Conservation (phyloP, 2,888 invertebrate genomes). For the Sipha maydis region DNA sequence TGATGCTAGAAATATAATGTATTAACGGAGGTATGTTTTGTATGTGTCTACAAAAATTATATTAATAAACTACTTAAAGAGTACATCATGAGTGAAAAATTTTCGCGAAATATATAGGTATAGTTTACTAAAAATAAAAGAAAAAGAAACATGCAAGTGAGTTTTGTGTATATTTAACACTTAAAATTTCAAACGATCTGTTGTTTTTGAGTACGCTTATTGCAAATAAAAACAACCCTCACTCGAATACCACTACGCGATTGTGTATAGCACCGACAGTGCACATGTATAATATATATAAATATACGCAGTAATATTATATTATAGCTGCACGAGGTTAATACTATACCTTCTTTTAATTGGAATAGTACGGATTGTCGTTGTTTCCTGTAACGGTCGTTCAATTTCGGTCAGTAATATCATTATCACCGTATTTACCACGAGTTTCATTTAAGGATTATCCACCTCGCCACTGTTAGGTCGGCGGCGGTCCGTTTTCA, state of each 20-base stretch:
- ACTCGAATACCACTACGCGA: not conserved
- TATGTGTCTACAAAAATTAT: not conserved
- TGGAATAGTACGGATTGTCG: conserved; percentile 6
- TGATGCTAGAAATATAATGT: not conserved
- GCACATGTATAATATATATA: not conserved
- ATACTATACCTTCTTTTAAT: conserved; percentile 47
- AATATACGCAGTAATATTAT: not conserved
- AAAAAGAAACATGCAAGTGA: not conserved
- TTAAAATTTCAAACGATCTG: conserved; percentile 2
- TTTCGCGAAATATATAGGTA: not conserved
- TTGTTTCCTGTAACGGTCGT: conserved; percentile 46
- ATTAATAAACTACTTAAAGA: not conserved
- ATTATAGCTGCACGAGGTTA: not conserved
- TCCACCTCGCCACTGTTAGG: not conserved
- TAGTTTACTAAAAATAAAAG: not conserved
- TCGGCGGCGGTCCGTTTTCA: conserved; percentile 20
- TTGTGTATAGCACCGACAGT: not conserved
- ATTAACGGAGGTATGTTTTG: not conserved
- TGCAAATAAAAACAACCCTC: not conserved
- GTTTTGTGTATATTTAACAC: conserved; percentile 21
- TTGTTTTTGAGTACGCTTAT: not conserved
- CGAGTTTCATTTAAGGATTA: conserved; percentile 41
- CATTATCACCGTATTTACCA: conserved; percentile 56
- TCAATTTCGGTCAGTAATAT: conserved; percentile 50
- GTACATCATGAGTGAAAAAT: not conserved